Evolutionary conservation across 2,888 invertebrate species (phyloP), one percentile per base, ranked within the genome.

Genomic region (Syrphus vitripennis): DNA sequence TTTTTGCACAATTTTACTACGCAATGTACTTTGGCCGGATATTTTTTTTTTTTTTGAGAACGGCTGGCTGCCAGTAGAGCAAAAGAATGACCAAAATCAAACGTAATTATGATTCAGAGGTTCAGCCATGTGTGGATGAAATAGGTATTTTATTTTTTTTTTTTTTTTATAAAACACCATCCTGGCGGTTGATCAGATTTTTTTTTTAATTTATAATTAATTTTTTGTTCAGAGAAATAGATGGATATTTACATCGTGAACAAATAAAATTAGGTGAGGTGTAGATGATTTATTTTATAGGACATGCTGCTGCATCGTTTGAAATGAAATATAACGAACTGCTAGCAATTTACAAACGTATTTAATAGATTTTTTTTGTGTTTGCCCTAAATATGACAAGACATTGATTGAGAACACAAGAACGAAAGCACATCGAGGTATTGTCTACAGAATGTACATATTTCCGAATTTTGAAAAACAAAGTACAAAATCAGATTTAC

Each of bases 251-350:
- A 59, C n/a, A 53, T n/a, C 37, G 34, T 26, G 19, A 42, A 83
- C 59, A 78, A n/a, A 74, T 79, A 16, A 63, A 63, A 61, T 24
- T 48, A 45, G 40, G 16, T n/a, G 37, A 21, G 10, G 42, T 29
- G 57, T 57, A 34, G 59, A 48, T 83, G 72, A 83, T 45, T 74
- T 74, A 83, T 70, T 65, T 45, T 31, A 53, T 55, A 45, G 40
- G 63, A 65, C 19, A 37, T 24, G 80, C 70, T 24, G 80, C 70
- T 48, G 80, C 83, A 65, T 67, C 69, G n/a, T 69, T 69, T 70
- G 26, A 55, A 71, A 50, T 80, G 50, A 80, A 50, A 57, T 61
- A 57, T 63, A 63, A 61, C 24, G 21, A 83, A 79, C 34, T 53
- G 69, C 14, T 21, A 31, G 50, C n/a, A 42, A n/a, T 59, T 72